Conservation (phyloP, 2,797 vertebrate species). For the Anomalospiza imberbis region DNA sequence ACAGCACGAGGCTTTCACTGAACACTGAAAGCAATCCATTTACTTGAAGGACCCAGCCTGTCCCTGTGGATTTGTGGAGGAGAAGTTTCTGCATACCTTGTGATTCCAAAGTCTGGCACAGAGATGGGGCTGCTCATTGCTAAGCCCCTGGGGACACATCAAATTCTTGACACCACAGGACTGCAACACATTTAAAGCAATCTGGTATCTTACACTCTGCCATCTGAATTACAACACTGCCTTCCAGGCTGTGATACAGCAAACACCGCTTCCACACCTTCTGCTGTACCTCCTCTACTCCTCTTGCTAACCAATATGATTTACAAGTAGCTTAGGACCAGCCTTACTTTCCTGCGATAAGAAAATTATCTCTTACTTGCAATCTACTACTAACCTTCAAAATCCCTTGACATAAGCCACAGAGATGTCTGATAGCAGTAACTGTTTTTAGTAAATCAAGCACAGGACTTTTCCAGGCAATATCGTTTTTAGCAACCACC, state of each 20-base stretch:
- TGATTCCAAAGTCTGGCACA: neutral
- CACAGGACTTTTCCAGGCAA: neutral
- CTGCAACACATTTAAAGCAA: neutral
- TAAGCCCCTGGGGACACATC: neutral
- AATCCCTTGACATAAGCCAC: neutral
- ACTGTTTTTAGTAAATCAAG: neutral
- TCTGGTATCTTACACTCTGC: neutral
- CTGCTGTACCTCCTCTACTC: neutral
- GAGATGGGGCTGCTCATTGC: neutral
- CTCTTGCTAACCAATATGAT: neutral
- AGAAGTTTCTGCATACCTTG: neutral
- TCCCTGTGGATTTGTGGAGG: neutral
- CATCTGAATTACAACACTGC: neutral
- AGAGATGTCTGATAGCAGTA: neutral
- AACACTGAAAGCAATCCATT: neutral
- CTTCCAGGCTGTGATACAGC: neutral
- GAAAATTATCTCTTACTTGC: neutral
- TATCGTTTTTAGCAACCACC: neutral
- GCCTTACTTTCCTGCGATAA: neutral
- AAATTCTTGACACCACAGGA: neutral
- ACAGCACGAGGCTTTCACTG: neutral
- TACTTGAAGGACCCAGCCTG: neutral
- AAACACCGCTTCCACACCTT: neutral
- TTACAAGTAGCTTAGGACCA: neutral
- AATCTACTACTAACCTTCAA: neutral